Conservation (phyloP, 2,797 vertebrate species). For the Platalea minor region DNA sequence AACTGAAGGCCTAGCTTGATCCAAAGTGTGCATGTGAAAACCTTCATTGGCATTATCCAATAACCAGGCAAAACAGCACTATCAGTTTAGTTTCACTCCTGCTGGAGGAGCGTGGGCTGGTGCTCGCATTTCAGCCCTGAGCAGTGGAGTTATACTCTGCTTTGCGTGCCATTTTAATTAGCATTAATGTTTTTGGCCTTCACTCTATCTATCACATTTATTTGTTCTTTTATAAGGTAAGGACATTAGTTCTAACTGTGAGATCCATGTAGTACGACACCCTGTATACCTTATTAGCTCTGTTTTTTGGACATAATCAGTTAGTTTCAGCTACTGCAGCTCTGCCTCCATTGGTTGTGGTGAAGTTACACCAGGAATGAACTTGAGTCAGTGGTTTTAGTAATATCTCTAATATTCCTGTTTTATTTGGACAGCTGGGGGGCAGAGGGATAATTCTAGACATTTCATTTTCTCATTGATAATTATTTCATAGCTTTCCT, state of each 20-base stretch:
- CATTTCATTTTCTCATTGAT: background rate
- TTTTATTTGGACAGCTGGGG: background rate
- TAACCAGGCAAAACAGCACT: background rate
- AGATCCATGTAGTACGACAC: background rate
- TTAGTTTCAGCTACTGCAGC: background rate
- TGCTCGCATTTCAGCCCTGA: background rate
- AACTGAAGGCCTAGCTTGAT: background rate
- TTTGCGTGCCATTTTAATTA: background rate
- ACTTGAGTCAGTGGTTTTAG: background rate
- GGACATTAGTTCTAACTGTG: background rate
- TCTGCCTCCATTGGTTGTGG: background rate
- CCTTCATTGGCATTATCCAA: background rate
- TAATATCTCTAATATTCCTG: background rate
- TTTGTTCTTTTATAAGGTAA: background rate
- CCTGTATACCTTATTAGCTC: background rate
- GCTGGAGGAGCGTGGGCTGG: rapidly evolving
- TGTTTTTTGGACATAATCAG: background rate
- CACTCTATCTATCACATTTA: background rate
- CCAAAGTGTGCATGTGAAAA: background rate
- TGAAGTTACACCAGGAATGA: background rate
- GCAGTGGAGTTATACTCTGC: background rate
- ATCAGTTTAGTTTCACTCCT: background rate
- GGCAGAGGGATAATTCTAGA: background rate
- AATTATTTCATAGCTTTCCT: background rate
- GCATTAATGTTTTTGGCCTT: background rate